Percentiles rank a stretch among this genome's conserved stretches.
Conservation (phyloP, 2,113 vertebrate species). For the Maccullochella peelii region DNA sequence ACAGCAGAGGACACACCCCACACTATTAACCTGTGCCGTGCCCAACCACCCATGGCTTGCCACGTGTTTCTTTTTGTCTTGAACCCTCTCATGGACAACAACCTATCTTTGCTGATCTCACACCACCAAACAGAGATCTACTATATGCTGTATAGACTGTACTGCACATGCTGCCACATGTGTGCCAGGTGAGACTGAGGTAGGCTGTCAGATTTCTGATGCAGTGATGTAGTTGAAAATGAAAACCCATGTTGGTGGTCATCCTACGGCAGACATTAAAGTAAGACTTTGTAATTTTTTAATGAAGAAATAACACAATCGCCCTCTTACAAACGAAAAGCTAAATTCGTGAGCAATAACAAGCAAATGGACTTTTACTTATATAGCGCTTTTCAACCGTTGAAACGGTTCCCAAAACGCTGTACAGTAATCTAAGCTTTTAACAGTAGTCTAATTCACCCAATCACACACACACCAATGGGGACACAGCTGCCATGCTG, state of each 20-base stretch:
- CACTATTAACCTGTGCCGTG: neutral
- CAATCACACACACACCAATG: no score
- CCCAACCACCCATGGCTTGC: slow-evolving; percentile 19
- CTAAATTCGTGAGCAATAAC: neutral
- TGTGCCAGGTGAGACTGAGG: neutral
- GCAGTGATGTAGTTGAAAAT: neutral
- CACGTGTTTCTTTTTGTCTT: slow-evolving; percentile 13
- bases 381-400: no score
- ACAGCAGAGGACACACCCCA: slow-evolving; percentile 6
- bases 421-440: no score
- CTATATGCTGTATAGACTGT: neutral
- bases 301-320: neutral
- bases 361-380: no score
- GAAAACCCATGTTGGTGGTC: neutral
- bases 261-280: neutral
- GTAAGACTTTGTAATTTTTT: neutral
- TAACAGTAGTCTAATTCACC: no score
- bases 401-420: no score
- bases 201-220: neutral
- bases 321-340: neutral
- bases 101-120: neutral
- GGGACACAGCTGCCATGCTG: no score
- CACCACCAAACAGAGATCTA: neutral
- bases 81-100: neutral
- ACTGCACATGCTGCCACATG: slow-evolving; percentile 15